A percentile compares a stretch with the other conserved stretches of the same genome.
phyloP scores from a whole-genome alignment of 2,888 invertebrate genomes.

The Gymnoscelis rufifasciata region DNA sequence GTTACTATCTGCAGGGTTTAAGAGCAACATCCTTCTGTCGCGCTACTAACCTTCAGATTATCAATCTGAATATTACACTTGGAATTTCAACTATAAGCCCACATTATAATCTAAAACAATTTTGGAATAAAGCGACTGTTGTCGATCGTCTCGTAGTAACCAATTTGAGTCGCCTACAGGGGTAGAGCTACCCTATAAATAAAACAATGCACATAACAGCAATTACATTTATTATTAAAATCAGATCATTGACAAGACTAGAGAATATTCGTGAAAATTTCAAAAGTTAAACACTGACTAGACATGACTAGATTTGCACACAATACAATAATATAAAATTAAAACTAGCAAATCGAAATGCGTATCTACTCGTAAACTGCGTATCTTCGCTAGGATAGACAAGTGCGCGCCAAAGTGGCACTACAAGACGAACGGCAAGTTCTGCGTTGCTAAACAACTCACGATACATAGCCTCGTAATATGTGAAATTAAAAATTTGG shows the following conservation, averaged over 20 bases:
- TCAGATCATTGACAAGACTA: constrained; percentile 54
- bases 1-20: constrained; percentile 7
- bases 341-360: constrained; percentile 39
- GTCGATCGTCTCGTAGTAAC: constrained; percentile 72
- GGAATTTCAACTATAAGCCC: constrained; percentile 45
- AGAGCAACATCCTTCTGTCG: constrained; percentile 4
- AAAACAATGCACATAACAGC: constrained; percentile 61
- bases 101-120: constrained; percentile 49
- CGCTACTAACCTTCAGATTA: constrained; percentile 3
- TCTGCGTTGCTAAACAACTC: constrained; percentile 58
- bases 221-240: constrained; percentile 60
- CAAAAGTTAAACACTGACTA: constrained; percentile 54
- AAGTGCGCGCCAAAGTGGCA: constrained; percentile 63
- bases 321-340: constrained; percentile 42
- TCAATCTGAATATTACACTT: constrained; percentile 11
- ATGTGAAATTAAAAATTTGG: constrained; percentile 70
- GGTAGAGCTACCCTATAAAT: constrained; percentile 49
- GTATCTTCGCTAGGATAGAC: constrained; percentile 39
- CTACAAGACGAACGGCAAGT: constrained; percentile 73
- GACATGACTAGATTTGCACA: constrained; percentile 66
- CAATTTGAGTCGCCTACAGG: constrained; percentile 39
- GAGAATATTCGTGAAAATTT: constrained; percentile 36
- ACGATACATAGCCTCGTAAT: constrained; percentile 65
- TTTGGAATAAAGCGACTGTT: constrained; percentile 51
- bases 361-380: constrained; percentile 35